phyloP scores from a whole-genome alignment of 2,797 vertebrate genomes.

The Decapterus maruadsi region DNA sequence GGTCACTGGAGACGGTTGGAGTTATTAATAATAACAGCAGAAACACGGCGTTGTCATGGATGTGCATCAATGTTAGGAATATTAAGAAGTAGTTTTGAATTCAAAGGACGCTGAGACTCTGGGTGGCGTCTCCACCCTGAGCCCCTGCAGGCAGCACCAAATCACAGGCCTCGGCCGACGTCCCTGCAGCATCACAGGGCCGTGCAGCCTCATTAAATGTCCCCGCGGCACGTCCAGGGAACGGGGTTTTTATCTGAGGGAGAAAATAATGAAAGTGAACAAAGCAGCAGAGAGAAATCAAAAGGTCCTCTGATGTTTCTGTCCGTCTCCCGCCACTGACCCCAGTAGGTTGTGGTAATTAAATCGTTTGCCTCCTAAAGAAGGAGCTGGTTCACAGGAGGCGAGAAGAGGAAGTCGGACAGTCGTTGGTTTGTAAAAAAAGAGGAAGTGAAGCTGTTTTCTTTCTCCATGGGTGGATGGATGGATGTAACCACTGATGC shows the following conservation, averaged over 20 bases:
- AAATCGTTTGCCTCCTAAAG: constrained; percentile 7
- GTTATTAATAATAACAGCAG: not conserved
- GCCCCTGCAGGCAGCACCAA: not conserved
- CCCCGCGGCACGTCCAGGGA: constrained; percentile 31
- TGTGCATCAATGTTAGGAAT: not conserved
- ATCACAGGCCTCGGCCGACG: constrained; percentile 1
- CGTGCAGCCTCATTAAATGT: constrained; percentile 54
- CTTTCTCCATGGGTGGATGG: constrained; percentile 7
- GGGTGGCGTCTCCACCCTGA: not conserved
- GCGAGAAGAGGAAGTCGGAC: constrained; percentile 69
- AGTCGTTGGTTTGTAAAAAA: constrained; percentile 62
- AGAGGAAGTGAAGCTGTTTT: constrained; percentile 58
- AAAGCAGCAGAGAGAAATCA: constrained; percentile 36
- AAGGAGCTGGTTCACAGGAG: constrained; percentile 38
- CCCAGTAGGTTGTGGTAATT: constrained; percentile 4
- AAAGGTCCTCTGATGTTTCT: constrained; percentile 28
- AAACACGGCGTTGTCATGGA: not conserved
- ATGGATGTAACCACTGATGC: no score
- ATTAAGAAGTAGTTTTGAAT: not conserved
- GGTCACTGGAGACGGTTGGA: not conserved
- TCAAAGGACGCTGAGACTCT: not conserved
- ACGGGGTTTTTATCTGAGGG: constrained; percentile 13
- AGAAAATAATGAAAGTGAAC: not conserved
- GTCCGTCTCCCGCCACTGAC: not conserved
- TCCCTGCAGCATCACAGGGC: constrained; percentile 38